Percentiles rank a stretch among this genome's conserved stretches.
phyloP scores from a whole-genome alignment of 2,888 invertebrate genomes.

The Nomada ferruginata region DNA sequence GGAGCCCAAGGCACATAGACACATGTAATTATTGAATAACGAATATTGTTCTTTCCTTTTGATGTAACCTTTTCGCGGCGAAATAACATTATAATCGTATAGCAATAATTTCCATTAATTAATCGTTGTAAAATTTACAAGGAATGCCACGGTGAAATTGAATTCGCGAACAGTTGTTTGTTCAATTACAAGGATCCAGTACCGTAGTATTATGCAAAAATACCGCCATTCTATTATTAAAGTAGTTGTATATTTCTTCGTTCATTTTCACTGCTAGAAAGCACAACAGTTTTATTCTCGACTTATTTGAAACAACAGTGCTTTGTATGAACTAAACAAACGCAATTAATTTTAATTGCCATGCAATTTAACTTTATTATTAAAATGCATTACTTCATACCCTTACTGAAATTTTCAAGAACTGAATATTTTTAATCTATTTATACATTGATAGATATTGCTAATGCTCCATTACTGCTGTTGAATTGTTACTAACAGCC shows the following conservation, averaged over 20 bases:
- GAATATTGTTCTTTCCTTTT: not conserved
- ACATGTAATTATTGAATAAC: not conserved
- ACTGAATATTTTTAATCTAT: too few relatives aligned
- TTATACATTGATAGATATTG: too few relatives aligned
- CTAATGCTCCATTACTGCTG: too few relatives aligned
- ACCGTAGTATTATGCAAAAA: not conserved
- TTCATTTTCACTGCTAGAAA: not conserved
- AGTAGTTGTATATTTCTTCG: too few relatives aligned
- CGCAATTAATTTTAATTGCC: conserved; percentile 1
- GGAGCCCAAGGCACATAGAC: not conserved
- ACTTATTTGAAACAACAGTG: not conserved
- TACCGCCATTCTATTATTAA: not conserved
- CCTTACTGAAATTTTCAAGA: too few relatives aligned
- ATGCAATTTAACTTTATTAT: too few relatives aligned
- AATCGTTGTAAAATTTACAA: not conserved
- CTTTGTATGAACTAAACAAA: conserved; percentile 4
- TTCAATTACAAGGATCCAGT: not conserved
- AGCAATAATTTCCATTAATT: not conserved
- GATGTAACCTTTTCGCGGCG: not conserved
- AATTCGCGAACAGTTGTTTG: not conserved
- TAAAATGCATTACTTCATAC: too few relatives aligned
- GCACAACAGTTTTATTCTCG: not conserved
- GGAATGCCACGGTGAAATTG: not conserved
- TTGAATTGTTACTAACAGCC: too few relatives aligned
- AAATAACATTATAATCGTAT: not conserved